phyloP scores from a whole-genome alignment of 2,888 invertebrate genomes.

The Tachina fera region DNA sequence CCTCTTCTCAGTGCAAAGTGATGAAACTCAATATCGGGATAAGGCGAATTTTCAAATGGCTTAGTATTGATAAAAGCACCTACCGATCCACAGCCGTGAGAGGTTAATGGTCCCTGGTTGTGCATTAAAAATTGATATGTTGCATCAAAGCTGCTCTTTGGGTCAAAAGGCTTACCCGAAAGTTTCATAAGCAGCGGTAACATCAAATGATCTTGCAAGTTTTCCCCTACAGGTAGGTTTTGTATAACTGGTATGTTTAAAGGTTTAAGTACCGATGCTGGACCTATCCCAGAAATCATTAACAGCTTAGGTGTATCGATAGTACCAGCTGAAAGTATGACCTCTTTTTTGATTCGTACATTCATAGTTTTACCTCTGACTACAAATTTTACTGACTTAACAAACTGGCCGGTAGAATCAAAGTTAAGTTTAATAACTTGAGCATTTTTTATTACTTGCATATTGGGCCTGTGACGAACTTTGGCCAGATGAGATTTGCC shows the following conservation, averaged over 20 bases:
- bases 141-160: conserved; percentile 77
- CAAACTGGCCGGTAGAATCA: conserved; percentile 81
- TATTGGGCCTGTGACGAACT: conserved; percentile 84
- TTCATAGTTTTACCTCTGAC: conserved; percentile 83
- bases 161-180: conserved; percentile 76
- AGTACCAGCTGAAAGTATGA: conserved; percentile 79
- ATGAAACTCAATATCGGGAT: conserved; percentile 85
- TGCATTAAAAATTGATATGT: conserved; percentile 83
- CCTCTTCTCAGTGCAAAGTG: conserved; percentile 78
- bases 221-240: conserved; percentile 86
- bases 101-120: conserved; percentile 83
- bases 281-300: conserved; percentile 81
- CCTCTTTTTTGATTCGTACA: conserved; percentile 76
- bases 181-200: conserved; percentile 82
- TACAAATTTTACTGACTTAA: conserved; percentile 82
- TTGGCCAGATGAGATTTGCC: conserved; percentile 88
- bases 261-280: conserved; percentile 74
- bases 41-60: conserved; percentile 82
- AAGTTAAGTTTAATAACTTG: conserved; percentile 85
- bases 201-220: conserved; percentile 91
- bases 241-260: conserved; percentile 74
- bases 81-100: conserved; percentile 80
- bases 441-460: conserved; percentile 85
- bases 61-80: conserved; percentile 85
- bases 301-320: conserved; percentile 80